A percentile compares a stretch with the other conserved stretches of the same genome.
Evolutionary conservation across 2,888 invertebrate species (phyloP).

Genomic region (Eurytoma californica): DNA sequence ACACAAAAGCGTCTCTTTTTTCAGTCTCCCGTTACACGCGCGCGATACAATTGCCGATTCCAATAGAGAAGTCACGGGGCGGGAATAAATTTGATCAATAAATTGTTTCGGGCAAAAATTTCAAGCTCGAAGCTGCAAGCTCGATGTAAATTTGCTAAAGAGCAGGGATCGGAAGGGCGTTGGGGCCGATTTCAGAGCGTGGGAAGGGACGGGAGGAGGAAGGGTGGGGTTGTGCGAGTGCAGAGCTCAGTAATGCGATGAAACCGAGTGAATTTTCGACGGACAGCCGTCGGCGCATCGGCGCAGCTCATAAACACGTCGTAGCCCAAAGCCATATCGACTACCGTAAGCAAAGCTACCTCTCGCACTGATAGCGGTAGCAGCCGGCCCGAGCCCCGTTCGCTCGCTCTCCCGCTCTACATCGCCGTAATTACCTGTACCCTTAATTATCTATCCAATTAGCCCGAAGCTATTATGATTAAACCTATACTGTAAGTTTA

Average conservation of each 20-base stretch:
- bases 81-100: neutral
- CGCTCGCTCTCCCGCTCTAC: constrained; percentile 60
- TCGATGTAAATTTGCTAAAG: neutral
- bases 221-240: neutral
- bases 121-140: neutral
- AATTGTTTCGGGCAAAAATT: neutral
- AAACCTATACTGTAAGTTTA: constrained; percentile 74
- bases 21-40: neutral
- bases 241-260: constrained; percentile 43
- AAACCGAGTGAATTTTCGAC: constrained; percentile 61
- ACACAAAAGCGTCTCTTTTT: neutral
- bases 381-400: neutral
- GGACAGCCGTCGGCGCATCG: constrained; percentile 67
- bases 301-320: constrained; percentile 66
- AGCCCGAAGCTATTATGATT: constrained; percentile 75
- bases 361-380: constrained; percentile 31
- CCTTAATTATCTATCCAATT: constrained; percentile 76
- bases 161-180: neutral
- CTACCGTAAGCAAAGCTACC: constrained; percentile 57
- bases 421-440: constrained; percentile 74
- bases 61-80: neutral
- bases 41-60: neutral
- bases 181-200: neutral
- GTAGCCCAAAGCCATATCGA: constrained; percentile 72
- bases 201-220: neutral